Base-by-base conservation (phyloP, 35 echinoderm and acorn worm genomes). In the Heliocidaris erythrogramma region DNA sequence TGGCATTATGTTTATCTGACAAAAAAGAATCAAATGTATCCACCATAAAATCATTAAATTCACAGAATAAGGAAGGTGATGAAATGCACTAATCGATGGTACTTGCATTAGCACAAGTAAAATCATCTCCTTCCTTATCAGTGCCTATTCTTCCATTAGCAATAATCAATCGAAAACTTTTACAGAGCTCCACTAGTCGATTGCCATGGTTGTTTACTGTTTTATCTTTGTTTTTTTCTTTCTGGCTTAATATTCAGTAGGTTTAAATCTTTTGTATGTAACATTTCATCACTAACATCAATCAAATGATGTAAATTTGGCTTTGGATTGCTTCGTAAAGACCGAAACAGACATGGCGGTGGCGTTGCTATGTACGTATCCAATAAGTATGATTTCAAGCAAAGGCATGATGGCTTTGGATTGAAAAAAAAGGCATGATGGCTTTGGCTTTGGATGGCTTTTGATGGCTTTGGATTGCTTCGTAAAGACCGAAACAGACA, bases 1-100 rank as follows among this genome's bases (percentile, higher is more conserved):
- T 86, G 85, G 31, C 85, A 30, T 30, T 86, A 86, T 86, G 85
- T 86, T 86, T 86, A 32, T 86, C 85, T 30, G 85, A 8, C 85
- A 86, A 86, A n/a, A 86, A 32, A 30, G 61, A 5, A 8, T n/a
- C 85, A 86, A 86, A n/a, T 86, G 31, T 86, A 32, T 86, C 85
- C 24, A 86, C 85, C 24, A 32, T 30, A 86, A 86, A 86, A 24
- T 71, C 61, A 13, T 71, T 24, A 71, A 71, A 71, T 71, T 11
- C 24, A 71, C 61, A 24, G 11, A 86, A 86, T 32, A 86, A 86
- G 31, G 24, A n/a, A 86, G 31, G 17, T 86, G 85, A 86, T 30
- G 27, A n/a, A n/a, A n/a, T 32, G 85, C 85, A n/a, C 5, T 86
- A 86, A 86, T 86, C 85, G 31, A 86, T n/a, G n/a, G n/a, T n/a